phyloP scores from a whole-genome alignment of 2,113 vertebrate species.

The Petromus typicus region DNA sequence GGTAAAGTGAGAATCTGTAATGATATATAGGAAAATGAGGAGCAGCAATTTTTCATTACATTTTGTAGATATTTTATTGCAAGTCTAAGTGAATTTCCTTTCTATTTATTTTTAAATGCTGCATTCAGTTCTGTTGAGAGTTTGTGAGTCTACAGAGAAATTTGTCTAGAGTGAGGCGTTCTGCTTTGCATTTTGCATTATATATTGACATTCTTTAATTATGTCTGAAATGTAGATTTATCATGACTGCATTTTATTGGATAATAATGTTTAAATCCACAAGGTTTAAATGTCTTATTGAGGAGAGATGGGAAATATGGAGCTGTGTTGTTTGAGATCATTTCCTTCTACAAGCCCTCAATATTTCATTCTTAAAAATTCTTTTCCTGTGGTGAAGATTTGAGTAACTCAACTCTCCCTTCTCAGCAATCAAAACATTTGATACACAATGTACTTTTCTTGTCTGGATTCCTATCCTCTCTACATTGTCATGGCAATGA shows the following conservation, averaged over 20 bases:
- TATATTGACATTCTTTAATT: constrained; percentile 38
- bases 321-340: not conserved
- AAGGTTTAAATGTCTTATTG: not conserved
- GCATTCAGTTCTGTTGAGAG: not conserved
- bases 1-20: constrained; percentile 29
- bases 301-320: constrained; percentile 5
- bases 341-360: not conserved
- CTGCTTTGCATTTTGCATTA: not conserved
- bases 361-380: not conserved
- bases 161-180: not conserved
- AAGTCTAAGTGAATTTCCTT: not conserved
- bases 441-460: not conserved
- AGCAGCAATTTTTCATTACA: not conserved
- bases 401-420: not conserved
- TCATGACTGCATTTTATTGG: not conserved
- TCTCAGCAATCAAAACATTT: constrained; percentile 22
- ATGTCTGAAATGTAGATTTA: constrained; percentile 26
- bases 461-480: not conserved
- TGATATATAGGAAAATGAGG: not conserved
- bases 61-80: constrained; percentile 40
- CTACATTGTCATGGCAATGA: constrained; percentile 47
- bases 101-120: constrained; percentile 47
- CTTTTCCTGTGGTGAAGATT: not conserved
- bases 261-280: constrained; percentile 41
- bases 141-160: constrained; percentile 39